Base-by-base conservation (phyloP, 1,140 invertebrate genomes). In the Riptortus pedestris region DNA sequence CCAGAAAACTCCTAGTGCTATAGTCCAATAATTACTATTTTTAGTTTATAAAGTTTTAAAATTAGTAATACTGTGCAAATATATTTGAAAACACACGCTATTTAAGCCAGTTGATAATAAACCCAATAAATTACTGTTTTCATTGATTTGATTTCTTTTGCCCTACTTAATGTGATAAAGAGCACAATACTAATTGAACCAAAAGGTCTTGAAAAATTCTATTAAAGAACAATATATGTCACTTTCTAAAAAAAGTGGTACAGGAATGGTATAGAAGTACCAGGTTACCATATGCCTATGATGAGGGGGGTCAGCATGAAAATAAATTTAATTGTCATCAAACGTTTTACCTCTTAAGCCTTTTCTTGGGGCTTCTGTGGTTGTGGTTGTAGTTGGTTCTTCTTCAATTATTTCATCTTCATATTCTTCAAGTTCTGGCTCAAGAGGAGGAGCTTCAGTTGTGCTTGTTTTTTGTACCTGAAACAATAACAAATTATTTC, bases 311-410 rank as follows among this genome's bases (percentile, higher is more conserved):
- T n/a, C 38, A n/a, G 38, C 38, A 43, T 11, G 9, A 9, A 43
- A n/a, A 43, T 43, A 43, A 43, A 43, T 43, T 43, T 11, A 43
- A n/a, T n/a, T 43, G n/a, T 51, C 22, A 20, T 51, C 48, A 51
- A 18, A n/a, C 22, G 48, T 24, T 28, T 18, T 33, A 38, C 47
- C 59, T 59, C 62, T 43, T 9, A 61, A 26, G 31, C 63, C 63
- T 60, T 64, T 65, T 31, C 61, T 62, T 18, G 63, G 63, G 2
- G 66, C 63, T 51, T 65, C 66, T 14, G 60, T 65, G 9, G 66
- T 64, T n/a, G 66, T 67, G 1, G 63, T 67, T n/a, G 60, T 58
- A 22, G 60, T 18, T 59, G 26, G 26, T 29, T 62, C 66, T 47
- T 27, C 60, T 27, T 28, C 58, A 11, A 48, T 29, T n/a, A 27